Evolutionary conservation across 2,888 invertebrate genomes (phyloP), one percentile per base, ranked within the genome.

Genomic region (Timema podura): DNA sequence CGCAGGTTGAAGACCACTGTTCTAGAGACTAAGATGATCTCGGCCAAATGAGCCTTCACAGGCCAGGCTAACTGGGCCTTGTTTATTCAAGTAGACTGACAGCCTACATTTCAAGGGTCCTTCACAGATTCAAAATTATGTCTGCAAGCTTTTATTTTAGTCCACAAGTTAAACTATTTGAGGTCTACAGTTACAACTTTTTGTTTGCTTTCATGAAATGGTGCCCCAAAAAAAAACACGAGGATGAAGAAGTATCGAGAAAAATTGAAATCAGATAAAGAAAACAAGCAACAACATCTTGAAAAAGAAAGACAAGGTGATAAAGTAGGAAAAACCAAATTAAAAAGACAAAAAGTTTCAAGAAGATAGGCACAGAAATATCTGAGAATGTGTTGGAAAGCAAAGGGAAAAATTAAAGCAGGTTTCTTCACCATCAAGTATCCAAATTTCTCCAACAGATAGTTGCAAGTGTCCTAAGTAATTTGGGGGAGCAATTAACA

Each of bases 381-480:
- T 59, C 44, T 59, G 16, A 44, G 16, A 59, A 59, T 44, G 6
- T 44, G 59, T 16, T 8, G 44, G 16, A 11, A 59, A 59, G 44
- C 15, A 59, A 44, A 8, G 59, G 16, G 44, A 5, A 44, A 59
- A 59, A 59, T 5, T 11, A 10, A 59, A 6, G 59, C 9, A 59
- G n/a, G n/a, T n/a, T 44, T 5, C 15, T 59, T 9, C 16, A 44
- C 9, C 16, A 54, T 13, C 6, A 7, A 16, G 44, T 15, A 44
- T 44, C 16, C 59, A 59, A 11, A 59, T 59, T 15, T 59, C 16
- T 59, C 16, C 59, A 16, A 59, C 44, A 59, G 59, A 44, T 44
- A 59, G 59, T 44, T 59, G 44, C 59, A 59, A 59, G 44, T 59
- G 16, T 44, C 59, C 59, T 44, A 16, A 59, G 16, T 44, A 15